Base-by-base conservation (phyloP, 2,888 invertebrate genomes). In the Chouioia cunea region DNA sequence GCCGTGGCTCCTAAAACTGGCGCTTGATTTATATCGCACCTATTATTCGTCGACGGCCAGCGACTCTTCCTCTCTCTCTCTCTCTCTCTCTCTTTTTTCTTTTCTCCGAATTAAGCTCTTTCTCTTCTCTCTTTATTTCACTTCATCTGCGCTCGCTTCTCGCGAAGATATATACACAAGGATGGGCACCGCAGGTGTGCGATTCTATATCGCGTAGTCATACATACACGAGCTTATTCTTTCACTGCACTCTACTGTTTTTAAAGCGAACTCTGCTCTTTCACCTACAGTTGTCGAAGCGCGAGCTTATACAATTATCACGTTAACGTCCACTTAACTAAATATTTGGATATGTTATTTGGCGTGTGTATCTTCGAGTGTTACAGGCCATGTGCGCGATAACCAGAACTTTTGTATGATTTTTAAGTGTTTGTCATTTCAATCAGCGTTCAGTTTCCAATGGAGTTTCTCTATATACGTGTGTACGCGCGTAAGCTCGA, bases 11-110 rank as follows among this genome's bases (percentile, higher is more conserved):
- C 46, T 18, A 62, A 52, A 70, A 70, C 52, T 14, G 52, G 44
- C 63, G 60, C 67, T 69, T 72, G 69, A 72, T 72, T 72, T 69
- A 72, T 72, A 18, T 62, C 23, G 16, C 27, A 27, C 59, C 65
- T 62, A 65, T 72, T 71, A 72, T 69, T 62, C 50, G 18, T 43
- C 58, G 15, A 2, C 36, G 12, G 12, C 6, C 36, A 10, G 10
- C 18, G 36, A n/a, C n/a, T n/a, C 47, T 54, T 36, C 16, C 43
- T 14, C 12, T 44, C 57, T 16, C 57, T 43, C 50, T 18, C 22
- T 22, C 22, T 20, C 20, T 20, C 18, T 47, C 48, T 16, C 43
- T 8, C 54, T 44, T 8, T 15, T 60, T 15, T 50, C 50, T 53
- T 64, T 66, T 47, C 43, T 22, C 16, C 50, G 69, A 73, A 69